These are phyloP conservation scores for Elymnias hypermnestra DNA, from an alignment of 1,140 invertebrate genomes.

Conservation along the genomic window DNA sequence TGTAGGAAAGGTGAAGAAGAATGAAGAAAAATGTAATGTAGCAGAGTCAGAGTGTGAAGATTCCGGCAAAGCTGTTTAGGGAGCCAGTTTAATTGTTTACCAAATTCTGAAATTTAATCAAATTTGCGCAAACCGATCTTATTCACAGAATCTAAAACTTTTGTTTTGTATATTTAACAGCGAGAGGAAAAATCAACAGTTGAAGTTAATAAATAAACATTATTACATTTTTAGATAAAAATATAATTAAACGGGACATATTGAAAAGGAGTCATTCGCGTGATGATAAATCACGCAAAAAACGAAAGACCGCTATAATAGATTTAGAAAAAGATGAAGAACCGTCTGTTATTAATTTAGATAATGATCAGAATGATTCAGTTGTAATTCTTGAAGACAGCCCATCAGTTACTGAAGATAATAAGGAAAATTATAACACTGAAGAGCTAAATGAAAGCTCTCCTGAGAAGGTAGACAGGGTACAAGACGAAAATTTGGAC, in stretches of 20 bases:
- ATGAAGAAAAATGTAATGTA: too few relatives aligned
- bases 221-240: background rate
- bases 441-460: background rate
- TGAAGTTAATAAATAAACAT: too few relatives aligned
- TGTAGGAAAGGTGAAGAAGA: too few relatives aligned
- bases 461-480: too few relatives aligned
- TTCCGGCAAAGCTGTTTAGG: too few relatives aligned
- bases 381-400: background rate
- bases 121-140: too few relatives aligned
- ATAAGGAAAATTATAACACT: slow-evolving; percentile 5
- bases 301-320: slow-evolving; percentile 12
- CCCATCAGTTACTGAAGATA: background rate
- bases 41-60: too few relatives aligned
- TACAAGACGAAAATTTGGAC: background rate
- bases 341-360: background rate
- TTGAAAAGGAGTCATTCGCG: slow-evolving; percentile 5
- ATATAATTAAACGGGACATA: background rate
- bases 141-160: too few relatives aligned
- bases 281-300: slow-evolving; percentile 9
- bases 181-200: too few relatives aligned
- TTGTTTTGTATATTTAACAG: too few relatives aligned
- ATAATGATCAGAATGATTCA: background rate
- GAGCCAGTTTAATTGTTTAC: too few relatives aligned
- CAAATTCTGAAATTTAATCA: too few relatives aligned
- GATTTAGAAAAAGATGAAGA: slow-evolving; percentile 16